Evolutionary conservation across 2,797 vertebrate species (phyloP), one percentile per base, ranked within the genome.

Genomic region (Artibeus lituratus): DNA sequence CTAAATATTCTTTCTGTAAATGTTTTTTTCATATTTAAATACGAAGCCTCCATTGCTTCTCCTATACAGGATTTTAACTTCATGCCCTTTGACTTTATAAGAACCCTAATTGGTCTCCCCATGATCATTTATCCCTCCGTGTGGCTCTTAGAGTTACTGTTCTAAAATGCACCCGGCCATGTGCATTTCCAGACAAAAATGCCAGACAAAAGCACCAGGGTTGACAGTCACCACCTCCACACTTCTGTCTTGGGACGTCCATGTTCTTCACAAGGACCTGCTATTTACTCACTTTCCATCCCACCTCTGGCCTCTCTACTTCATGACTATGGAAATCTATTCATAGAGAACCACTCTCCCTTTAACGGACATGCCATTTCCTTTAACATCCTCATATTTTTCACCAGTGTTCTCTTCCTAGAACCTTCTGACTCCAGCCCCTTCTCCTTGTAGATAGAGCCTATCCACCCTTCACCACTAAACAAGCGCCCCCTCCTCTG

Each of bases 91-190:
- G 26, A 69, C 22, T 55, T 88, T 81, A 37, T 42, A 14, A 19
- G 8, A 35, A 24, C n/a, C 3, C 44, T n/a, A 47, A 2, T 18
- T 91, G 35, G 39, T 24, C 37, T 59, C 10, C 32, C 16, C 32
- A 42, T 15, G 18, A 0, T 42, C 2, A 1, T 65, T 35, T 76
- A 7, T 51, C 5, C n/a, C 32, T 42, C 26, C 29, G 0, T 1
- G 8, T 0, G 86, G 1, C 24, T 49, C 24, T 18, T 22, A 21
- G 1, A 7, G 7, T 29, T 47, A 18, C 37, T 49, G 57, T 32
- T 82, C 5, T 73, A 39, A 78, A 87, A 26, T 67, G n/a, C 19
- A 24, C 32, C 37, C 73, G 18, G 2, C 3, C 6, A 18, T 2
- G 5, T 59, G 72, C 10, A 3, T 59, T 83, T 65, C 22, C n/a